Conservation (phyloP, 2,888 invertebrate species). For the Brachyopa scutellaris region DNA sequence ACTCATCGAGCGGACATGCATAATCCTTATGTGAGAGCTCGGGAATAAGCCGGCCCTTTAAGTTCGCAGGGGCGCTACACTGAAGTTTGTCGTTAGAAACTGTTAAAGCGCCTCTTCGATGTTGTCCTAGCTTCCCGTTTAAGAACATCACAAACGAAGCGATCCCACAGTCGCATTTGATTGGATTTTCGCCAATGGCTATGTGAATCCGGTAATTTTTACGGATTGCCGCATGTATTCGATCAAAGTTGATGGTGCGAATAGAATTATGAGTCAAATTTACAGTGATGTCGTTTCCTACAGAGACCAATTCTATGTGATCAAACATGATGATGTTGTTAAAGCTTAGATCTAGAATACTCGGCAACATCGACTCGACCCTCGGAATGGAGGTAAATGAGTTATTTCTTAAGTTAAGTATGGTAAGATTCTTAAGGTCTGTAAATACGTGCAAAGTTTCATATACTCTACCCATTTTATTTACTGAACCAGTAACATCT, state of each 20-base stretch:
- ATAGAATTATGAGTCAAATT: conserved; percentile 85
- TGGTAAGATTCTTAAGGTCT: conserved; percentile 83
- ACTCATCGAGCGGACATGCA: conserved; percentile 82
- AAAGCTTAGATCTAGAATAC: conserved; percentile 86
- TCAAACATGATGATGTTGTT: conserved; percentile 84
- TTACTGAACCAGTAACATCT: conserved; percentile 79
- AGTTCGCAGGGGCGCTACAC: conserved; percentile 80
- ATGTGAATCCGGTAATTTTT: conserved; percentile 78
- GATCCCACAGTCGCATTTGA: conserved; percentile 85
- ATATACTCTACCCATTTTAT: no score
- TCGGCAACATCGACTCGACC: conserved; percentile 87
- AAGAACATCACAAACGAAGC: conserved; percentile 84
- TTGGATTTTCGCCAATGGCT: conserved; percentile 84
- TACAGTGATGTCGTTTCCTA: conserved; percentile 80
- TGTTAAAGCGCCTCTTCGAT: conserved; percentile 79
- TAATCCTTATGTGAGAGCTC: conserved; percentile 82
- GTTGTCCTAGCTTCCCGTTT: conserved; percentile 80
- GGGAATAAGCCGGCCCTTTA: conserved; percentile 73
- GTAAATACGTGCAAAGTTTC: no score
- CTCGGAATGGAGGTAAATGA: conserved; percentile 84
- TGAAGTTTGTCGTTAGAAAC: conserved; percentile 80
- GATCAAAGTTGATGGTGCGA: conserved; percentile 80
- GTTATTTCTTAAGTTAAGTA: conserved; percentile 86
- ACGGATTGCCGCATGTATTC: conserved; percentile 74
- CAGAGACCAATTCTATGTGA: conserved; percentile 80